phyloP scores from a whole-genome alignment of 2,797 vertebrate genomes.

The Sphaeramia orbicularis region DNA sequence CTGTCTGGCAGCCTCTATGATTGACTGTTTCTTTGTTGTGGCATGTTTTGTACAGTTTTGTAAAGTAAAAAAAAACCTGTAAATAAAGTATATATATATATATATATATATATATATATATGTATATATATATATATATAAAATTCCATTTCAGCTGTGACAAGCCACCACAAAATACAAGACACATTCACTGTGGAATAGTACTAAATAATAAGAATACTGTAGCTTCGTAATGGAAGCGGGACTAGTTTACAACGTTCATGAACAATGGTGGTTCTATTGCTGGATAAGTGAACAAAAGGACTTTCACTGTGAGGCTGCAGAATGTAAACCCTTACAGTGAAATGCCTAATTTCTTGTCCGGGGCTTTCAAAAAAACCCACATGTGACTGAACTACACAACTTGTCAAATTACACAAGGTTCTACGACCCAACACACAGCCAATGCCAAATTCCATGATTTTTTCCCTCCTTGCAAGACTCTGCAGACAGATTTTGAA shows the following conservation, averaged over 20 bases:
- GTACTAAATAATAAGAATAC: constrained; percentile 25
- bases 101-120: too few relatives aligned
- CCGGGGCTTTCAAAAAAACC: constrained; percentile 45
- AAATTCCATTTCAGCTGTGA: constrained; percentile 4
- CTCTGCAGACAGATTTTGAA: constrained; percentile 68
- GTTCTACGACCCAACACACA: constrained; percentile 40
- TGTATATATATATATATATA: too few relatives aligned
- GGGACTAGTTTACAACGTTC: constrained; percentile 34
- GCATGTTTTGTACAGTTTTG: too few relatives aligned
- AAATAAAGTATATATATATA: too few relatives aligned
- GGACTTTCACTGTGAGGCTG: constrained; percentile 52
- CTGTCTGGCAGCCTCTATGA: too few relatives aligned
- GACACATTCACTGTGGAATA: constrained; percentile 19
- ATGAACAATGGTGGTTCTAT: constrained; percentile 42
- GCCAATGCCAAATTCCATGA: constrained; percentile 63
- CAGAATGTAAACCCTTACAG: constrained; percentile 59
- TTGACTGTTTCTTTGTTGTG: too few relatives aligned
- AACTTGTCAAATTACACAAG: constrained; percentile 71
- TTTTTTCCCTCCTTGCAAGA: constrained; percentile 60
- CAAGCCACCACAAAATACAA: constrained; percentile 15
- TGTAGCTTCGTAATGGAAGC: constrained; percentile 31
- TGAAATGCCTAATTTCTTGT: constrained; percentile 64
- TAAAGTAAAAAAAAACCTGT: too few relatives aligned
- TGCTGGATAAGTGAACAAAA: constrained; percentile 65
- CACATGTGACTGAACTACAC: constrained; percentile 64